Evolutionary conservation across 1,140 invertebrate species (phyloP), one percentile per base, ranked within the genome.

Genomic region (Sarcophaga peregrina): DNA sequence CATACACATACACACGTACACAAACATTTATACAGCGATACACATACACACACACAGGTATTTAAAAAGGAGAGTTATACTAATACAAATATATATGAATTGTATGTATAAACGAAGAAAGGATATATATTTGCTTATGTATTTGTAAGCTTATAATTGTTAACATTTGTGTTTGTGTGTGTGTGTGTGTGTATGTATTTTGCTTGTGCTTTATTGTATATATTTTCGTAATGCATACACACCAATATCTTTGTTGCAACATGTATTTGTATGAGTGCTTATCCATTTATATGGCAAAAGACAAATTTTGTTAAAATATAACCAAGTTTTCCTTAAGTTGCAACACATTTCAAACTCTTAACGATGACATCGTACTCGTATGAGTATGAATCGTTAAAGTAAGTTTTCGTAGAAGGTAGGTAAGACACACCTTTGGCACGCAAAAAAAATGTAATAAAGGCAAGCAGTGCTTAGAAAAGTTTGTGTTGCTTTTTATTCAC

Each of bases 281-380:
- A 83, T 76, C 58, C 75, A 73, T 78, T 83, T 83, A 76, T 50
- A 58, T 78, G n/a, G 62, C n/a, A 68, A 37, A n/a, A 68, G 62
- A 68, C 62, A 68, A 68, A 25, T 25, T 25, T 68, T 68, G 62
- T 68, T 68, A 68, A 68, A 68, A 10, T 68, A 68, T 68, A 68
- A 68, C 58, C 62, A 68, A 17, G 62, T 68, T 68, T 68, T 25
- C 62, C 17, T 68, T 37, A 25, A 8, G 20, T 68, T 68, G 62
- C 20, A 37, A 37, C 25, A 37, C 25, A 68, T 68, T 58, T n/a
- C 54, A 58, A n/a, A 58, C n/a, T 68, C 62, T 68, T 20, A 68
- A 68, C n/a, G 20, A 68, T 68, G 54, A 58, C 54, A 58, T 37
- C 25, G 1, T 4, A 37, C 25, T 37, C 25, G 25, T 37, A 37